phyloP scores from a whole-genome alignment of 2,888 invertebrate genomes.

The Ophion ellenae region DNA sequence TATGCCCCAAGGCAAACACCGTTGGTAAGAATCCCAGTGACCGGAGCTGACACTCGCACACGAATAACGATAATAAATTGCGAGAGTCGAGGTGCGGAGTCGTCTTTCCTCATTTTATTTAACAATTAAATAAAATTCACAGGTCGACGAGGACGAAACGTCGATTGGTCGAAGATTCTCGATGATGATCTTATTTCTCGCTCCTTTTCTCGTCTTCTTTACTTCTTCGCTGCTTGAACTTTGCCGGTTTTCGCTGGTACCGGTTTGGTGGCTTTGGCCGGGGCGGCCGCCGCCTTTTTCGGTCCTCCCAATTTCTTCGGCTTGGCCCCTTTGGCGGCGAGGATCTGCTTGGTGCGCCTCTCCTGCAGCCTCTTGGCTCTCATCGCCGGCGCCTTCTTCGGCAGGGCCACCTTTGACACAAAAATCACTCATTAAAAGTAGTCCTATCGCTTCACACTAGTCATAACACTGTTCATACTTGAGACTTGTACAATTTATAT shows the following conservation, averaged over 20 bases:
- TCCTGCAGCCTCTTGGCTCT: slow-evolving; percentile 64
- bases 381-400: slow-evolving; percentile 51
- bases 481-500: no score
- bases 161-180: slow-evolving; percentile 31
- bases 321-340: slow-evolving; percentile 61
- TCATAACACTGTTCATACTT: no score
- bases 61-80: slow-evolving; percentile 6
- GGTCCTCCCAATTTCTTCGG: slow-evolving; percentile 60
- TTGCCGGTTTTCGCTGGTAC: slow-evolving; percentile 68
- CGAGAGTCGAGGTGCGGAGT: slow-evolving; percentile 27
- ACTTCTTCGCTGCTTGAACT: slow-evolving; percentile 68
- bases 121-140: slow-evolving; percentile 72
- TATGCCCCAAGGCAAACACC: no score
- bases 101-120: slow-evolving; percentile 76
- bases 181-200: neutral
- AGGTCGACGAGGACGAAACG: slow-evolving; percentile 62
- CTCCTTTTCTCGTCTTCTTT: slow-evolving; percentile 30
- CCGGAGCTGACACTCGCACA: neutral
- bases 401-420: slow-evolving; percentile 54
- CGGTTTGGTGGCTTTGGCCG: slow-evolving; percentile 84
- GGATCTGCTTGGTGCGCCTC: slow-evolving; percentile 66
- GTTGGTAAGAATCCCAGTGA: no score
- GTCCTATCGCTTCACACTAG: no score
- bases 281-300: slow-evolving; percentile 66
- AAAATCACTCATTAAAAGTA: neutral